phyloP scores from a whole-genome alignment of 2,113 vertebrate species.

The Atractosteus spatula region DNA sequence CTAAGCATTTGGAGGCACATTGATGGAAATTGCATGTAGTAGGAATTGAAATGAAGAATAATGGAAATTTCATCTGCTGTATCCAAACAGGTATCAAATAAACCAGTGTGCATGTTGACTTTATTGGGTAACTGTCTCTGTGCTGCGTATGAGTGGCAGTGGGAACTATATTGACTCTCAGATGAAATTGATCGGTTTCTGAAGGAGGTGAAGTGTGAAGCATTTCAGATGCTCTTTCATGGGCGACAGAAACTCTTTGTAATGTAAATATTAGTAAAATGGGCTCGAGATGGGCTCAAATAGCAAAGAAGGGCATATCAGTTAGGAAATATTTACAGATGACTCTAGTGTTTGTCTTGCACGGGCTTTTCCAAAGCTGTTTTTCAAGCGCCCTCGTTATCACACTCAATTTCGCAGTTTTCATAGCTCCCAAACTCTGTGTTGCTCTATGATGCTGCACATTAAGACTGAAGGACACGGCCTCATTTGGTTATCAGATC shows the following conservation, averaged over 20 bases:
- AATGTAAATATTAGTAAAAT: not conserved
- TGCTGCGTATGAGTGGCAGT: not conserved
- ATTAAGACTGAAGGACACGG: too few species aligned
- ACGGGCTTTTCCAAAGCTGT: not conserved
- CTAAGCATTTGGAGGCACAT: not conserved
- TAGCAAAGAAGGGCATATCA: not conserved
- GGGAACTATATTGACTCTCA: not conserved
- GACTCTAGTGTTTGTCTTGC: not conserved
- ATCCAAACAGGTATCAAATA: conserved; percentile 17
- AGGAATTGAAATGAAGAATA: conserved; percentile 22
- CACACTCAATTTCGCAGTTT: too few species aligned
- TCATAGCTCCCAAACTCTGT: too few species aligned
- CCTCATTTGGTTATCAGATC: too few species aligned
- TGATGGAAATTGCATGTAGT: not conserved
- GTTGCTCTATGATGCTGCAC: too few species aligned
- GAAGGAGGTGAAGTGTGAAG: not conserved
- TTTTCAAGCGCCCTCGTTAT: not conserved
- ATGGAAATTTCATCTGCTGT: conserved; percentile 23
- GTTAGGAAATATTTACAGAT: not conserved
- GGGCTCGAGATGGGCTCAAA: not conserved
- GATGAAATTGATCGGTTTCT: conserved; percentile 1
- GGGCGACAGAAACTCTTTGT: not conserved
- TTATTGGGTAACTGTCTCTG: conserved; percentile 18
- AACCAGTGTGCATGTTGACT: conserved; percentile 9
- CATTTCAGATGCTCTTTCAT: too few species aligned